A percentile compares a stretch with the other conserved stretches of the same genome.
These are phyloP conservation scores for Corticium candelabrum DNA, from an alignment of 37 sponge, comb jelly and placozoan genomes.

Conservation along the genomic window DNA sequence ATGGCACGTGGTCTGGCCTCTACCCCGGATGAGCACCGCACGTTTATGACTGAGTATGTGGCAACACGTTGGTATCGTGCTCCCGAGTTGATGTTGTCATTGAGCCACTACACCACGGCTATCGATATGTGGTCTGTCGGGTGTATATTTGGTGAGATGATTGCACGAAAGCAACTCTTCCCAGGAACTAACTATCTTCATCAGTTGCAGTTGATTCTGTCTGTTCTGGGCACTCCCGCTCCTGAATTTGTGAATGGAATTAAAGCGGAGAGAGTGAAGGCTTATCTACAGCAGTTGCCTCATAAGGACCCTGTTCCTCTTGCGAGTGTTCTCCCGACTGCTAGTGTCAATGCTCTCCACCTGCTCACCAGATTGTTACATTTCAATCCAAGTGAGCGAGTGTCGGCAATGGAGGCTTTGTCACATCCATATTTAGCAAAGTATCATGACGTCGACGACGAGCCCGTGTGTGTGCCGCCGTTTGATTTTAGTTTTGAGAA, in stretches of 20 bases:
- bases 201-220: conserved; percentile 75
- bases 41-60: conserved; percentile 90
- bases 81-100: conserved; percentile 83
- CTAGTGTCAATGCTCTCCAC: conserved; percentile 35
- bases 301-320: conserved; percentile 32
- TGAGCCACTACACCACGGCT: conserved; percentile 64
- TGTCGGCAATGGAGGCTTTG: conserved; percentile 46
- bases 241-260: conserved; percentile 46
- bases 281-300: conserved; percentile 58
- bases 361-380: conserved; percentile 48
- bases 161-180: conserved; percentile 68
- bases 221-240: conserved; percentile 77
- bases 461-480: conserved; percentile 59
- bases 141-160: conserved; percentile 83
- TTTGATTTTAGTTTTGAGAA: conserved; percentile 88
- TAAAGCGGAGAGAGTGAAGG: conserved; percentile 58
- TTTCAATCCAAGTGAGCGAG: conserved; percentile 13
- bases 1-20: conserved; percentile 60
- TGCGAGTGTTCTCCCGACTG: conserved; percentile 51
- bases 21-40: conserved; percentile 65
- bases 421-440: conserved; percentile 59
- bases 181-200: conserved; percentile 78
- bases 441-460: conserved; percentile 76
- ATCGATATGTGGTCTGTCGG: conserved; percentile 89
- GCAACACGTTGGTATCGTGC: conserved; percentile 95